A percentile compares a stretch with the other conserved stretches of the same genome.
Conservation (phyloP, 2,113 vertebrate genomes). For the Dascyllus trimaculatus region DNA sequence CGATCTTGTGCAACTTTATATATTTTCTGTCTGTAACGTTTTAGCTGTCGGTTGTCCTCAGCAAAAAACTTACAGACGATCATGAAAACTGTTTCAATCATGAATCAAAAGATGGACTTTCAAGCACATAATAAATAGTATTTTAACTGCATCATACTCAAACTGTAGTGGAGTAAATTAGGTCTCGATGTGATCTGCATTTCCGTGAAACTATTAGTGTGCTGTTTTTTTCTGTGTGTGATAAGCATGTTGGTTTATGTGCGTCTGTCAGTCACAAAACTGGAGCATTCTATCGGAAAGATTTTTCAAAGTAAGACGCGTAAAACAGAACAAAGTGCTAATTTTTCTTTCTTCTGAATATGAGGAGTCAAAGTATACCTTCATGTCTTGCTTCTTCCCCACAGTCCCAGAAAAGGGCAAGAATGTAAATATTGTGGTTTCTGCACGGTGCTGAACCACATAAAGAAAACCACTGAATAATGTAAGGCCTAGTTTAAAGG, state of each 20-base stretch:
- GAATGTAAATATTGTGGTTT: conserved; percentile 16
- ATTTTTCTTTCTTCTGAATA: conserved; percentile 18
- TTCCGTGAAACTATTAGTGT: conserved; percentile 21
- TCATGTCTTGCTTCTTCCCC: conserved; percentile 18
- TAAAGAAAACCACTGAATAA: conserved; percentile 40
- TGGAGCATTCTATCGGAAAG: conserved; percentile 38
- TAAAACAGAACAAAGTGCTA: conserved; percentile 29
- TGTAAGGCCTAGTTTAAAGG: conserved; percentile 23
- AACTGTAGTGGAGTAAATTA: conserved; percentile 24
- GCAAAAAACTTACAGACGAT: background rate
- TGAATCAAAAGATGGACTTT: background rate
- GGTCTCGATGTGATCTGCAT: conserved; percentile 29
- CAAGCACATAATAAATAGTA: background rate
- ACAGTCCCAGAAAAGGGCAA: conserved; percentile 9
- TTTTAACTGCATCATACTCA: background rate
- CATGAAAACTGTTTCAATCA: background rate
- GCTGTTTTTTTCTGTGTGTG: conserved; percentile 2
- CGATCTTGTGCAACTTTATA: background rate
- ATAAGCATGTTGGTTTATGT: background rate
- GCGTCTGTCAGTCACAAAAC: conserved; percentile 44
- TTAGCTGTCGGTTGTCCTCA: background rate
- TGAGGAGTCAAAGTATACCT: conserved; percentile 19
- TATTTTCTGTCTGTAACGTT: conserved; percentile 12
- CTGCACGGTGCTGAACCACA: conserved; percentile 19
- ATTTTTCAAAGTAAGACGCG: conserved; percentile 14